Base-by-base conservation (phyloP, 2,797 vertebrate genomes). In the Buphagus erythrorhynchus region DNA sequence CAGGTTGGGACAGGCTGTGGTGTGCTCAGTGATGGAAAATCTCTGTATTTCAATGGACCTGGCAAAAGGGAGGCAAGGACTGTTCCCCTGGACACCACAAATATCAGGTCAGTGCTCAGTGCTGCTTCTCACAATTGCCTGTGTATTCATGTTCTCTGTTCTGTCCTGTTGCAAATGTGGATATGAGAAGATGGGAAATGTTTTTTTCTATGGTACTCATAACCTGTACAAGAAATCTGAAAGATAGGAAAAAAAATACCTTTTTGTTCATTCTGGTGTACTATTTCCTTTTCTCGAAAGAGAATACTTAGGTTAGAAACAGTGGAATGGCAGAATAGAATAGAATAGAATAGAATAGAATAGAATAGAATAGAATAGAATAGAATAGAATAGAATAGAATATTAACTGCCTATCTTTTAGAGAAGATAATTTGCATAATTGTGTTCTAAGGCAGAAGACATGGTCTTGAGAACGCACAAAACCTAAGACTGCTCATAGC, bases 61-160 rank as follows among this genome's bases (percentile, higher is more conserved):
- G 99, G 99, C 45, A 98, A 98, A 85, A 98, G 99, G 88, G 99
- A 99, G 96, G 99, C 99, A 0, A 99, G 98, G 86, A 99, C 99
- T 6, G 97, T 98, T 29, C 98, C 99, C 18, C 97, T 99, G 73
- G 99, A 99, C 96, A 99, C 99, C 76, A 99, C 99, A 82, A 99
- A 98, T 95, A 99, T 99, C 92, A 98, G 99, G 99, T 99, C 74
- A 97, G 93, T 77, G 65, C 43, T 80, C 51, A 48, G 74, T 46
- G 51, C 29, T 69, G 9, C 46, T 88, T 72, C 48, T 96, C 46
- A 49, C 38, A 61, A 6, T 40, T 76, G 6, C 45, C 29, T 83
- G 22, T 73, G 13, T 52, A 9, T 71, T 89, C 55, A 2, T 35
- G 15, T 62, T 88, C 38, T 77, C 19, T 85, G 7, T 45, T 62